Evolutionary conservation across 2,888 invertebrate genomes (phyloP).

Genomic region (Nephrotoma flavescens): DNA sequence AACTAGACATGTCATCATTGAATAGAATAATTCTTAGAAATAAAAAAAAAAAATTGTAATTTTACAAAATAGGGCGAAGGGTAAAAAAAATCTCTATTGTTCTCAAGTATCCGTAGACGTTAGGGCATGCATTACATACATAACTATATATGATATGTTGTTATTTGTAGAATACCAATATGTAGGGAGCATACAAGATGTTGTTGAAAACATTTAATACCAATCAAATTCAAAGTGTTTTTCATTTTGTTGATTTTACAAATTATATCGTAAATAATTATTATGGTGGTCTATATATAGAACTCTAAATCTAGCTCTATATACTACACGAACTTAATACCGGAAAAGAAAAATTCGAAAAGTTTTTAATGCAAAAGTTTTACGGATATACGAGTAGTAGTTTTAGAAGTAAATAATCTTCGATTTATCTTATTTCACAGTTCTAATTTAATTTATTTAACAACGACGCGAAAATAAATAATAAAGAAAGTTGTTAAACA

Average conservation of each 20-base stretch:
- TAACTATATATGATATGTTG: too few relatives aligned
- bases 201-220: neutral
- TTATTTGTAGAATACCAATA: neutral
- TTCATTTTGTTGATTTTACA: neutral
- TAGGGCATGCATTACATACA: neutral
- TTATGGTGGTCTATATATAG: neutral
- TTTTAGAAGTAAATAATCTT: neutral
- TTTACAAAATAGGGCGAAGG: neutral
- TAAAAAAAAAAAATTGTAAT: neutral
- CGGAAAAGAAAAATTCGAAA: neutral
- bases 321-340: neutral
- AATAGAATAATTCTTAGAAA: neutral
- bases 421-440: neutral
- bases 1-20: neutral
- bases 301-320: neutral
- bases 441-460: neutral
- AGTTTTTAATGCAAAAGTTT: neutral
- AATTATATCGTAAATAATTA: neutral
- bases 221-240: neutral
- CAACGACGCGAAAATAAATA: neutral
- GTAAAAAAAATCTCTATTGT: neutral
- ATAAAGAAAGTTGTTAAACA: neutral
- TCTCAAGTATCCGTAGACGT: neutral
- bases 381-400: neutral
- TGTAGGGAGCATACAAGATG: neutral